Evolutionary conservation across 2,888 invertebrate species (phyloP).

Genomic region (Margaritifera margaritifera): DNA sequence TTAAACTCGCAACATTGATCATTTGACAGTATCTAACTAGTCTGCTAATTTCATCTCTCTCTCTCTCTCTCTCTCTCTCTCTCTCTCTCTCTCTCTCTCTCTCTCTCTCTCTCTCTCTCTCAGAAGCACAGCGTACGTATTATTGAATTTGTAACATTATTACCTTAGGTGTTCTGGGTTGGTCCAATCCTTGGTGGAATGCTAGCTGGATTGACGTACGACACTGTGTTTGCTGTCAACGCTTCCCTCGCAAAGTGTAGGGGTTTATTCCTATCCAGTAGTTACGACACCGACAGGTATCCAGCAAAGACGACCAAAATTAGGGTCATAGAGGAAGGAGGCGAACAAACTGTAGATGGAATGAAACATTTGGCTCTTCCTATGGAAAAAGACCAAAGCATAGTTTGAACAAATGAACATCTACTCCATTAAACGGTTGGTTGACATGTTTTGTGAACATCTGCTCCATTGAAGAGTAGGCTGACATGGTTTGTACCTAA

Average conservation of each 20-base stretch:
- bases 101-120: not conserved
- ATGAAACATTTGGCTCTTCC: no score
- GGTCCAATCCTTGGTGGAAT: slow-evolving; percentile 59
- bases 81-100: slow-evolving; percentile 8
- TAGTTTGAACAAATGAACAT: no score
- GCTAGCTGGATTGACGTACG: slow-evolving; percentile 56
- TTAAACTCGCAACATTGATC: no score
- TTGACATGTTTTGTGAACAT: no score
- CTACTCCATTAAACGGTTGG: no score
- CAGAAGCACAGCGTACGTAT: not conserved
- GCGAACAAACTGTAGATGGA: not conserved
- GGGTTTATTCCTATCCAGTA: slow-evolving; percentile 38
- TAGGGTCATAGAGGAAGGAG: slow-evolving; percentile 24
- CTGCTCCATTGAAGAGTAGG: no score
- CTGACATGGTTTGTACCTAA: no score
- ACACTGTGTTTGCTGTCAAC: slow-evolving; percentile 57
- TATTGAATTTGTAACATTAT: no score
- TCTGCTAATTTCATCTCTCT: not conserved
- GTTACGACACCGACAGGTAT: slow-evolving; percentile 42
- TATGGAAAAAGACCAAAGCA: no score
- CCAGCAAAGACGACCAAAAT: slow-evolving; percentile 22
- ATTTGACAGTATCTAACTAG: no score
- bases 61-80: slow-evolving; percentile 7
- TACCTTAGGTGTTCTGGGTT: slow-evolving; percentile 60
- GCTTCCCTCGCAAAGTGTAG: slow-evolving; percentile 41